Percentiles rank a stretch among this genome's conserved stretches.
These are phyloP conservation scores for Lochmaea crataegi DNA, from an alignment of 2,888 invertebrate species.

Conservation along the genomic window DNA sequence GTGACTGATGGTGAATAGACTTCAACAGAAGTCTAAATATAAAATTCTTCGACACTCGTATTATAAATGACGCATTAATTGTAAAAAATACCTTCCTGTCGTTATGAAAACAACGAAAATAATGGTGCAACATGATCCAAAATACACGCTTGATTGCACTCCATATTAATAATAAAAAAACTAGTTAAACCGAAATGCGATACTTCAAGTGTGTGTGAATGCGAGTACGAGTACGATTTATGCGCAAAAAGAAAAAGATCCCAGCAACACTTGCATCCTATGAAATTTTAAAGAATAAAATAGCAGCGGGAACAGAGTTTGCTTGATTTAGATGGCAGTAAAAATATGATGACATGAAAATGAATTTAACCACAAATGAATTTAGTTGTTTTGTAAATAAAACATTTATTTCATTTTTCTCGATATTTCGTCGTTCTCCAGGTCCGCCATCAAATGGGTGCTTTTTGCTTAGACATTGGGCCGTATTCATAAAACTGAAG, in stretches of 20 bases:
- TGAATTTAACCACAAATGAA: no score
- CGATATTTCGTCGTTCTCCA: no score
- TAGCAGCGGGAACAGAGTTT: background rate
- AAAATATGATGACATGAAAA: no score
- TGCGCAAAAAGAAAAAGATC: background rate
- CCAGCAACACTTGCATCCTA: background rate
- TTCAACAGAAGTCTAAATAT: no score
- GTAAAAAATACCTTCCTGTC: background rate
- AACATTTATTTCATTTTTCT: no score
- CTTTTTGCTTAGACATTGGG: no score
- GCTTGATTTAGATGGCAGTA: background rate
- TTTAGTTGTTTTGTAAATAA: no score
- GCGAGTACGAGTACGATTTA: background rate
- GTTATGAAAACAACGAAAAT: background rate
- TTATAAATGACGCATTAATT: background rate
- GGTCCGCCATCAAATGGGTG: no score
- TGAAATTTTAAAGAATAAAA: background rate
- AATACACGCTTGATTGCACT: background rate
- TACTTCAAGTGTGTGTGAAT: background rate
- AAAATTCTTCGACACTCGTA: no score
- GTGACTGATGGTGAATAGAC: no score
- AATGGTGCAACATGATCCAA: background rate
- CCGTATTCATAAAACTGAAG: no score
- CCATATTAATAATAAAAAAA: background rate
- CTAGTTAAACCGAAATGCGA: background rate